phyloP scores from a whole-genome alignment of 2,113 vertebrate species.

The Oenanthe oenanthe region DNA sequence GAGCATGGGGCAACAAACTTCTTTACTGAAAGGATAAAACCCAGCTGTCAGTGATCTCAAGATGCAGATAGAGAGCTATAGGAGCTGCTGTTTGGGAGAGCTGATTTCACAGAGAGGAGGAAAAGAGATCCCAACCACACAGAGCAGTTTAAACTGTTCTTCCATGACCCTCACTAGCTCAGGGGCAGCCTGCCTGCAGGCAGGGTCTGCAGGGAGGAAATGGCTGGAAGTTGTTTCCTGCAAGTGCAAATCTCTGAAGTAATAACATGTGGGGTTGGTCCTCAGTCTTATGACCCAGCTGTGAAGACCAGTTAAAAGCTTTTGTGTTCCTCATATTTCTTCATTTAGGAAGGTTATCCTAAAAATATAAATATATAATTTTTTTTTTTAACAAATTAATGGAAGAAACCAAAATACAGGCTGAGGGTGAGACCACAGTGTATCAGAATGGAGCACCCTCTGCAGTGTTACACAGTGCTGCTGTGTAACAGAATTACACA shows the following conservation, averaged over 20 bases:
- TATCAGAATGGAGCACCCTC: background rate
- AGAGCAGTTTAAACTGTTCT: background rate
- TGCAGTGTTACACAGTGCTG: background rate
- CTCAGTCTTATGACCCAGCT: background rate
- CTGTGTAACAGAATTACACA: background rate
- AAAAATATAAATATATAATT: background rate
- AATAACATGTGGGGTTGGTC: background rate
- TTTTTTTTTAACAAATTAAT: background rate
- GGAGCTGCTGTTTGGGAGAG: background rate
- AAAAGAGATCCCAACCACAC: background rate
- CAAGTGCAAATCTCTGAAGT: background rate
- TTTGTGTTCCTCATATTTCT: background rate
- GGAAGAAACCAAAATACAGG: background rate
- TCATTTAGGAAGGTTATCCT: background rate
- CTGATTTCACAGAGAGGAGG: background rate
- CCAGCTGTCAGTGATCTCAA: background rate
- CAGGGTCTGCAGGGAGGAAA: background rate
- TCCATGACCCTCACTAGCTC: background rate
- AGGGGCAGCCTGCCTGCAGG: background rate
- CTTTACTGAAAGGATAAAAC: background rate
- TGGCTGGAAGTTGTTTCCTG: background rate
- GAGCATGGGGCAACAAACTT: background rate
- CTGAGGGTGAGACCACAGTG: background rate
- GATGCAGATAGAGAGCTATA: background rate
- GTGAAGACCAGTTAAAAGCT: background rate